phyloP scores from a whole-genome alignment of 2,113 vertebrate species.

The Lontra canadensis region DNA sequence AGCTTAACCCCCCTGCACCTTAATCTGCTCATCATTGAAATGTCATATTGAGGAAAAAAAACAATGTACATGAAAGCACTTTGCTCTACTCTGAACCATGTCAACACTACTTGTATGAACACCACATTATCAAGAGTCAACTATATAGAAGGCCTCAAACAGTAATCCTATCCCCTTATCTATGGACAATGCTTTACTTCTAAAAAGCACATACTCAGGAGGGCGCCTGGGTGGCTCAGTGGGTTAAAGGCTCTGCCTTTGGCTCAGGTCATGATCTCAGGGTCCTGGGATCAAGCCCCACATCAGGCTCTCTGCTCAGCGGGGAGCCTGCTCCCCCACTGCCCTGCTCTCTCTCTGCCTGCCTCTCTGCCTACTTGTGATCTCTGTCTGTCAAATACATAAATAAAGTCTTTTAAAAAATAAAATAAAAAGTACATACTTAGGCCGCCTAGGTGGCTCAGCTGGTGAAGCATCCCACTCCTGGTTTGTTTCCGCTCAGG shows the following conservation, averaged over 20 bases:
- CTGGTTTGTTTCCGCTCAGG: too few species aligned
- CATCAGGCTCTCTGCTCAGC: neutral
- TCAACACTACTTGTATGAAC: neutral
- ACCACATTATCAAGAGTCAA: neutral
- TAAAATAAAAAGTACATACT: too few species aligned
- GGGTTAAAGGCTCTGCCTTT: neutral
- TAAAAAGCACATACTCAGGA: neutral
- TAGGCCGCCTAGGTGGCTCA: too few species aligned
- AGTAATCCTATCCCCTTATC: neutral
- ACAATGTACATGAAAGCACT: neutral
- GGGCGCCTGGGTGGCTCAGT: neutral
- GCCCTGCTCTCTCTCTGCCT: too few species aligned
- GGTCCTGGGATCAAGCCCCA: neutral
- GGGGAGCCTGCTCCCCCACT: too few species aligned
- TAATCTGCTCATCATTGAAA: neutral
- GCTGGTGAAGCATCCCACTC: too few species aligned
- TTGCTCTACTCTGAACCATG: neutral
- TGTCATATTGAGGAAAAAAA: neutral
- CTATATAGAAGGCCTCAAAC: neutral
- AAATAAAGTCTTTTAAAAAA: too few species aligned
- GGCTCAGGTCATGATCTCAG: neutral
- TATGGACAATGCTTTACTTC: neutral
- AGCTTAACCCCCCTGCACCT: neutral
- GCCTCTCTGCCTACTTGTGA: too few species aligned
- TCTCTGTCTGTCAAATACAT: too few species aligned